phyloP scores from a whole-genome alignment of 2,888 invertebrate genomes.

The Meandrusa payeni region DNA sequence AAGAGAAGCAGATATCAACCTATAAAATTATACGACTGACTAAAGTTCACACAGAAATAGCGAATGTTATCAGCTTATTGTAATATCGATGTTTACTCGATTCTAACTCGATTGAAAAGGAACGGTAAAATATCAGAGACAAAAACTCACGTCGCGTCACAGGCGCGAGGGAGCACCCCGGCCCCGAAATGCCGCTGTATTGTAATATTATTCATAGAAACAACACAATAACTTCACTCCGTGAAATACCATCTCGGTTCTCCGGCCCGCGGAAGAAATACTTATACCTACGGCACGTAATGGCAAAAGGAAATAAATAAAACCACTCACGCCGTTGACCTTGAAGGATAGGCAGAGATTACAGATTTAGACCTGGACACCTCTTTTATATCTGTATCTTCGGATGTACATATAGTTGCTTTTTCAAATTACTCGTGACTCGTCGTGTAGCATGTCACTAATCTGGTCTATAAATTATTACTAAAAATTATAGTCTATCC shows the following conservation, averaged over 20 bases:
- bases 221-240: conserved; percentile 15
- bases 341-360: too few species aligned
- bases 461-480: too few species aligned
- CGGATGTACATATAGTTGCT: too few species aligned
- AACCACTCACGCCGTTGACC: too few species aligned
- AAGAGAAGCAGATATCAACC: not conserved
- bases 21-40: not conserved
- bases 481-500: too few species aligned
- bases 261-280: too few species aligned
- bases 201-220: conserved; percentile 25
- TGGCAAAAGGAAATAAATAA: too few species aligned
- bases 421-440: too few species aligned
- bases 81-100: not conserved
- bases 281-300: too few species aligned
- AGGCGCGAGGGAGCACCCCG: not conserved
- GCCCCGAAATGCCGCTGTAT: conserved; percentile 5
- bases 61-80: not conserved
- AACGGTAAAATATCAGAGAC: not conserved
- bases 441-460: too few species aligned
- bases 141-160: not conserved
- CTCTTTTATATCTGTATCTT: too few species aligned
- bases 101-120: not conserved
- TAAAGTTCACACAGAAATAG: not conserved
- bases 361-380: too few species aligned
- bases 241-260: conserved; percentile 6